Evolutionary conservation across 2,113 vertebrate species (phyloP).

Genomic region (Trichechus manatus): DNA sequence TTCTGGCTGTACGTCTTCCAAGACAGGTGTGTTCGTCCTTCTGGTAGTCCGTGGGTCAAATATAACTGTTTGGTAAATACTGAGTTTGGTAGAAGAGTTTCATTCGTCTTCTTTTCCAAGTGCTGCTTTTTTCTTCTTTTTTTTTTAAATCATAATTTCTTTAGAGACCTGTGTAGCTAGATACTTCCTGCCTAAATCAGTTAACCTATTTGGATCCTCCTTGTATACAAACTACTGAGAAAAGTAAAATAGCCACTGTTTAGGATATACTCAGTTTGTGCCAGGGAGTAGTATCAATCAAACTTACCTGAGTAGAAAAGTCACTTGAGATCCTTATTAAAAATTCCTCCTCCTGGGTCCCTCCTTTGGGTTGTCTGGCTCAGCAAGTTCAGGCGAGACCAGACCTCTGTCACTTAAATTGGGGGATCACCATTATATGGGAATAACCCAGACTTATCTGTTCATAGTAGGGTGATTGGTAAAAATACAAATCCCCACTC

Average conservation of each 20-base stretch:
- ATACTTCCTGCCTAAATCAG: background rate
- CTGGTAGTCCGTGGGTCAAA: background rate
- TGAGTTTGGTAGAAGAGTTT: background rate
- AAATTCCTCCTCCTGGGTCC: background rate
- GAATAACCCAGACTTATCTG: background rate
- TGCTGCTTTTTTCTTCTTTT: background rate
- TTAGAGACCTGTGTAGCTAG: background rate
- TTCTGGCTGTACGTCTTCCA: no score
- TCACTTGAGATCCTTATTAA: background rate
- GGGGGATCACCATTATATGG: background rate
- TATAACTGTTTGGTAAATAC: background rate
- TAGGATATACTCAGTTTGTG: no score
- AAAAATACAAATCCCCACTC: background rate
- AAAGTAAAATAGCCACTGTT: fast-evolving
- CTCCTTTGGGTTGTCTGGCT: background rate
- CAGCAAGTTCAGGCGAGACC: background rate
- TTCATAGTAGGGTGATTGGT: background rate
- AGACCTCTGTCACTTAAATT: background rate
- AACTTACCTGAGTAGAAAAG: background rate
- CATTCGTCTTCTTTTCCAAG: background rate
- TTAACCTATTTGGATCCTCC: background rate
- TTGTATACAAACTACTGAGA: background rate
- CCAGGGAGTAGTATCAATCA: background rate
- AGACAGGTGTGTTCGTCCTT: no score
- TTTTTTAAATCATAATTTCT: background rate